Base-by-base conservation (phyloP, 2,888 invertebrate species). In the Aspidiotus rigidus region DNA sequence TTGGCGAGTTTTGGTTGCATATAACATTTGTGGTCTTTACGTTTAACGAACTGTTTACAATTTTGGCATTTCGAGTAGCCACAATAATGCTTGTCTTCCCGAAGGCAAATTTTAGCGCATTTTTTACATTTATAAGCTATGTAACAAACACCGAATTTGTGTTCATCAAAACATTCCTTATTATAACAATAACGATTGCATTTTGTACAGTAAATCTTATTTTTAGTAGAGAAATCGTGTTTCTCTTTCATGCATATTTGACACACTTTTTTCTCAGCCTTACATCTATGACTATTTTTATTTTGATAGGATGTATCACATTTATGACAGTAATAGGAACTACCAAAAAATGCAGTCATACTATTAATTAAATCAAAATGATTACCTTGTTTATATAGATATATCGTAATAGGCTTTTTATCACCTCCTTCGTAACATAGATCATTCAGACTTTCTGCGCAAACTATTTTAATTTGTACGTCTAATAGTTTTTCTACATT, bases 331-430 rank as follows among this genome's bases (percentile, higher is more conserved):
- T 17, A 63, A 10, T 63, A 63, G 1, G 5, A 1, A 3, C 10
- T 2, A 1, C 63, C 63, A 13, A 13, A 63, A 13, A 63, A 63
- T 1, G 10, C 39, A 11, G 11, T 54, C 28, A 63, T 54, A 11
- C 39, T 54, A 15, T 7, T 63, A 17, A 63, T 63, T 1, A 15
- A n/a, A 54, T 63, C 39, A 15, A 54, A 63, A 17, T 63, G 63
- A 8, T 63, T 54, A 54, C 54, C 63, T 2, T 39, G 54, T 40
- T 63, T 63, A 10, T 63, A 63, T 10, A 63, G n/a, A 1, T 39
- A 49, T n/a, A 63, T 53, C 40, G 17, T 63, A 17, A 63, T 17
- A 11, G 6, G 10, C 39, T 54, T 49, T 2, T 63, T 41, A 3
- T 1, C 40, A 3, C 54, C 49, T 2, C 28, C 49, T 49, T 49